phyloP scores from a whole-genome alignment of 53 echinoderm and acorn worm genomes.

The Zoroaster sp. region DNA sequence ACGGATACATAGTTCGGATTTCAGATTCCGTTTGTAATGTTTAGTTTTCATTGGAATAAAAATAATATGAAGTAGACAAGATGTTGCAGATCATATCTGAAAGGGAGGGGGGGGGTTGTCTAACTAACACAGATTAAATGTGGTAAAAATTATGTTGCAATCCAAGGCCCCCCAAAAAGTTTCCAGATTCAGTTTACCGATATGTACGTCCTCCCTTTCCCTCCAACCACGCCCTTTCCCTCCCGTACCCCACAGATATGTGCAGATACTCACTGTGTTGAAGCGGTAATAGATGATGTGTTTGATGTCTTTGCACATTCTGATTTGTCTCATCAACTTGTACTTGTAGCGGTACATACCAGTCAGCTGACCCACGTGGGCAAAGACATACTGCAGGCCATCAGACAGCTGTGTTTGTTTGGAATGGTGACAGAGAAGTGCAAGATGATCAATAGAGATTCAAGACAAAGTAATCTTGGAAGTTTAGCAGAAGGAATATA shows the following conservation, averaged over 20 bases:
- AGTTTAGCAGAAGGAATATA: too few relatives aligned
- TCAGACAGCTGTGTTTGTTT: slow-evolving; percentile 66
- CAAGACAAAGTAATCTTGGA: too few relatives aligned
- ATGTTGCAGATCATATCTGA: too few relatives aligned
- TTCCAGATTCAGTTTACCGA: too few relatives aligned
- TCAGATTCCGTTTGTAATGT: too few relatives aligned
- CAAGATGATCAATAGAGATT: not conserved
- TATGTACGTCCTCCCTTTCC: not conserved
- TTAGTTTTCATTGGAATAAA: too few relatives aligned
- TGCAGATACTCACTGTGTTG: slow-evolving; percentile 82
- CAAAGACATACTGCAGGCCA: slow-evolving; percentile 96
- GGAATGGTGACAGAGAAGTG: not conserved
- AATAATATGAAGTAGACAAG: too few relatives aligned
- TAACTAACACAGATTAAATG: too few relatives aligned
- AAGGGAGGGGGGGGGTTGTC: too few relatives aligned
- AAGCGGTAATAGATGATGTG: slow-evolving; percentile 99
- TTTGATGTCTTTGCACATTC: slow-evolving; percentile 99
- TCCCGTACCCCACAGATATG: not conserved
- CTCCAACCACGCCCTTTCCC: not conserved
- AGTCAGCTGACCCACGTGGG: slow-evolving; percentile 98
- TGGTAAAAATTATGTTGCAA: too few relatives aligned
- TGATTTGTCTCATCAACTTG: slow-evolving; percentile 99
- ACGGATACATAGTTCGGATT: not conserved
- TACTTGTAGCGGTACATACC: slow-evolving; percentile 99
- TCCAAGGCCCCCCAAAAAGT: too few relatives aligned